Conservation (phyloP, 2,797 vertebrate genomes). For the Paramormyrops hopkinsi region DNA sequence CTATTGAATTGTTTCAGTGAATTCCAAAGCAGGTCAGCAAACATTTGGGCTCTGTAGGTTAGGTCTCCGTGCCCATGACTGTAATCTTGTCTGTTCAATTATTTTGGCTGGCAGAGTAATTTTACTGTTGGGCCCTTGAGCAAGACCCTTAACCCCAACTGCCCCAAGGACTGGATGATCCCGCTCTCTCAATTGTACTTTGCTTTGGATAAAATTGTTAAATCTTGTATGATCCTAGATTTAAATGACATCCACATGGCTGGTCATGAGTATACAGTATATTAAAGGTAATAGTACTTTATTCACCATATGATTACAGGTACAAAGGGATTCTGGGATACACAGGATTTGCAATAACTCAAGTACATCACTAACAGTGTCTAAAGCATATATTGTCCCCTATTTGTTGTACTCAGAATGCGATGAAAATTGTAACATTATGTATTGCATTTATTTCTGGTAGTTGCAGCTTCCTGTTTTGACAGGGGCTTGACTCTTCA, state of each 20-base stretch:
- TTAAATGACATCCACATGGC: not conserved
- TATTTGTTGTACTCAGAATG: not conserved
- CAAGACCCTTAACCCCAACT: not conserved
- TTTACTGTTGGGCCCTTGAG: not conserved
- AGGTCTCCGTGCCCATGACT: not conserved
- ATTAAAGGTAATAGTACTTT: not conserved
- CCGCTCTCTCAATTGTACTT: not conserved
- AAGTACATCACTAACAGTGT: not conserved
- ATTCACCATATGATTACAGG: not conserved
- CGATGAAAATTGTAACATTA: not conserved
- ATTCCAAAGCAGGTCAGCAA: not conserved
- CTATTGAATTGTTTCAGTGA: not conserved
- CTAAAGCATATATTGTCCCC: not conserved
- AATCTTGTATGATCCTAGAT: not conserved
- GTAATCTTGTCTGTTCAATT: not conserved
- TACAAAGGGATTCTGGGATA: not conserved
- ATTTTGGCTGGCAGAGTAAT: not conserved
- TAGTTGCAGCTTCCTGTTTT: not conserved
- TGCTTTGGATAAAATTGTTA: not conserved
- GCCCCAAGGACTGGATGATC: not conserved
- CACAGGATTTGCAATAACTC: not conserved
- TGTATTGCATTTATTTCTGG: not conserved
- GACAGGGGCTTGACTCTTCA: not conserved
- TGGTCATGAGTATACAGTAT: not conserved
- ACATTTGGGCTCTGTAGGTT: not conserved